These are phyloP conservation scores for Prolemur simus DNA, from an alignment of 2,113 vertebrate species.

Conservation along the genomic window DNA sequence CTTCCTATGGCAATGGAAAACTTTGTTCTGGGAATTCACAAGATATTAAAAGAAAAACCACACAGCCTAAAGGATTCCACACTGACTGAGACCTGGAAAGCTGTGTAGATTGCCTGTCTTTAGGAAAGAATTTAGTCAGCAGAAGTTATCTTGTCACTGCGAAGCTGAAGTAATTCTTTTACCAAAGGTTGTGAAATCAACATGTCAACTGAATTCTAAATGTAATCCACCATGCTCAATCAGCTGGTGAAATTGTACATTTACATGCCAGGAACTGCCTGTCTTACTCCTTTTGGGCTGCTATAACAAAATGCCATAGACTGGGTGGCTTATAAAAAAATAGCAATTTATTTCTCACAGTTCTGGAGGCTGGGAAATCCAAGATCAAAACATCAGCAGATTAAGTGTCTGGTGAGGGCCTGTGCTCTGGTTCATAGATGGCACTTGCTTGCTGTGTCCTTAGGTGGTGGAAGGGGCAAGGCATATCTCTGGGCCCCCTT, in stretches of 20 bases:
- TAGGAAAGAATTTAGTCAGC: neutral
- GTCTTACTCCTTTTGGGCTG: neutral
- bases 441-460: neutral
- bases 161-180: conserved; percentile 33
- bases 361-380: neutral
- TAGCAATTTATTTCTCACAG: neutral
- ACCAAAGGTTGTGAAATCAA: conserved; percentile 2
- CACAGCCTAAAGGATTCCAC: neutral
- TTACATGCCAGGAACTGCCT: neutral
- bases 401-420: neutral
- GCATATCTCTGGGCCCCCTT: neutral
- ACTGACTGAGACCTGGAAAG: neutral
- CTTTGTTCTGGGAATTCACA: conserved; percentile 47
- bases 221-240: neutral
- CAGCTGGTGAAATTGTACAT: neutral
- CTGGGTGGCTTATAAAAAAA: neutral
- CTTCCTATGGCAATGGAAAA: neutral
- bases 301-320: neutral
- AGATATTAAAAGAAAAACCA: conserved; percentile 9
- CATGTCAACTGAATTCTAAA: conserved; percentile 1
- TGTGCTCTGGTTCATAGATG: neutral
- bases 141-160: neutral
- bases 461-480: neutral
- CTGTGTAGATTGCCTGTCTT: neutral
- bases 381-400: neutral